A percentile compares a stretch with the other conserved stretches of the same genome.
phyloP scores from a whole-genome alignment of 2,797 vertebrate species.

The Platalea minor region DNA sequence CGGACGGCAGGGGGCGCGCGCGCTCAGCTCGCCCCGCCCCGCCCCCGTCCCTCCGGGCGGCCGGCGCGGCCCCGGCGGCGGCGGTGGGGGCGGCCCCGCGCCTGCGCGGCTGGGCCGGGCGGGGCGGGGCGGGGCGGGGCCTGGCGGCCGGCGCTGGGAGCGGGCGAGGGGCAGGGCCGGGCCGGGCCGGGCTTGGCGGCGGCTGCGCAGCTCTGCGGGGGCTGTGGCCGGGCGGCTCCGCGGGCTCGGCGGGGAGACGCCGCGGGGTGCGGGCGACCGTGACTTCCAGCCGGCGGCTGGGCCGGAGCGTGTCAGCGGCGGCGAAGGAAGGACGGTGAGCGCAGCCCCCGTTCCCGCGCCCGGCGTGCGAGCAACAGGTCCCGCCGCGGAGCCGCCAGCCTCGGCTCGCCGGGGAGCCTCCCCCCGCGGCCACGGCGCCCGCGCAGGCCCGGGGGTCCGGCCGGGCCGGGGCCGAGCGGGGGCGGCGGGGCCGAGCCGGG shows the following conservation, averaged over 20 bases:
- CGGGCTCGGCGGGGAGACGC: neutral
- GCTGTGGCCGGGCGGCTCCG: neutral
- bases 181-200: neutral
- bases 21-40: neutral
- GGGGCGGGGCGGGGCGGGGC: neutral
- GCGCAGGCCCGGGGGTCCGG: neutral
- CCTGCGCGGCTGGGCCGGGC: neutral
- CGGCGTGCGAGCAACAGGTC: neutral
- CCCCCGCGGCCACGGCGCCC: neutral
- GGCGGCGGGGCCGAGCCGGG: neutral
- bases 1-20: neutral
- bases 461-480: neutral
- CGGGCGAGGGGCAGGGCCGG: neutral
- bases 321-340: neutral
- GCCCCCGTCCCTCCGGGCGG: neutral
- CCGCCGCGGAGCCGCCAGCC: neutral
- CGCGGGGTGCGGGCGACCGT: neutral
- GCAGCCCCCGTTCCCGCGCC: neutral
- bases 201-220: neutral
- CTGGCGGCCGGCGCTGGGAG: neutral
- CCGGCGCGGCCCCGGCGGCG: neutral
- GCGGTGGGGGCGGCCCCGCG: neutral
- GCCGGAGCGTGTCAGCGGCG: neutral
- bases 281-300: neutral
- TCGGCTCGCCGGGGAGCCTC: neutral